A percentile compares a stretch with the other conserved stretches of the same genome.
phyloP scores from a whole-genome alignment of 2,113 vertebrate genomes.

The Arenaria interpres region DNA sequence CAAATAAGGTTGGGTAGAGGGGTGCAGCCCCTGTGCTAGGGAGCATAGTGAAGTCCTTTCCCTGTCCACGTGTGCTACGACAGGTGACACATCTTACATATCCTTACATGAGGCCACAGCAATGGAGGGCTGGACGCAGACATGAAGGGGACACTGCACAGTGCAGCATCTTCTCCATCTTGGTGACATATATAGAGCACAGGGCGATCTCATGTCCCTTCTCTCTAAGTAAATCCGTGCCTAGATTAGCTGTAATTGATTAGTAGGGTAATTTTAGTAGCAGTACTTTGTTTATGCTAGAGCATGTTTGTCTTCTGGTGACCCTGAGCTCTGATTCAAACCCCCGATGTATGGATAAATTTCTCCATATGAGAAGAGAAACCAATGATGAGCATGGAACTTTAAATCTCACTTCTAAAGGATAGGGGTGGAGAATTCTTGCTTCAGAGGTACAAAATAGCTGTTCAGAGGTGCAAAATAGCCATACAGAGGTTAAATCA shows the following conservation, averaged over 20 bases:
- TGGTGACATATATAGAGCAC: not conserved
- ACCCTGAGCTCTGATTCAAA: not conserved
- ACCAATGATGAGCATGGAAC: not conserved
- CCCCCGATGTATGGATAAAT: not conserved
- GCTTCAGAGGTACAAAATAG: not conserved
- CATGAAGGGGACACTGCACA: rapidly evolving
- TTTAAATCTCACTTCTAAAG: not conserved
- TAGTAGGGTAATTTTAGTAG: not conserved
- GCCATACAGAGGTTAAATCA: not conserved
- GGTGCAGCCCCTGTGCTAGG: not conserved
- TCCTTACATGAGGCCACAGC: not conserved
- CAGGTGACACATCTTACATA: rapidly evolving
- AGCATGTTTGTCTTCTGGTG: not conserved
- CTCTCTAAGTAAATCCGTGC: not conserved
- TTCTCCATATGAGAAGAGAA: not conserved
- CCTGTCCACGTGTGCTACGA: not conserved
- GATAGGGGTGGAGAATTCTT: not conserved
- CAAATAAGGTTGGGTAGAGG: not conserved
- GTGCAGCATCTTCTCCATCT: not conserved
- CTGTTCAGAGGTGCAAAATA: not conserved
- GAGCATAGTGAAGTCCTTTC: not conserved
- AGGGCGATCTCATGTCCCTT: not conserved
- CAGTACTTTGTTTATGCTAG: not conserved
- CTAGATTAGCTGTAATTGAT: not conserved
- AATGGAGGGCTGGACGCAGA: not conserved